Percentiles rank a stretch among this genome's conserved stretches.
Evolutionary conservation across 2,888 invertebrate species (phyloP).

Genomic region (Oscheius sp.): DNA sequence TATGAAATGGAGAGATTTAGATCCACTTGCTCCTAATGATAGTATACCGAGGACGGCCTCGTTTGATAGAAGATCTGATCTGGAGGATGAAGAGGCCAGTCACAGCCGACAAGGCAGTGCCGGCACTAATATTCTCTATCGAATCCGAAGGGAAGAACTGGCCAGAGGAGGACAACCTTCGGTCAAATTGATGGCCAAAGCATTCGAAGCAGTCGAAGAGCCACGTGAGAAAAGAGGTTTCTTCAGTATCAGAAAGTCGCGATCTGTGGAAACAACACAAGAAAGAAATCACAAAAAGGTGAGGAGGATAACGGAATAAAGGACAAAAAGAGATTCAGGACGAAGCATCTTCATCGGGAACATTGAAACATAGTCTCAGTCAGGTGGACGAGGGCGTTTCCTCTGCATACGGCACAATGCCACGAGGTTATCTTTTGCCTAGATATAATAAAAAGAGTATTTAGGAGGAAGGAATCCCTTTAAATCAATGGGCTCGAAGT

Average conservation of each 20-base stretch:
- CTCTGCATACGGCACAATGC: constrained; percentile 55
- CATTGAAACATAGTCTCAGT: constrained; percentile 50
- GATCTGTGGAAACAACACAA: constrained; percentile 67
- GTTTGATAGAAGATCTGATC: constrained; percentile 42
- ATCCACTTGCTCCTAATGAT: constrained; percentile 42
- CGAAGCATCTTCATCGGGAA: constrained; percentile 7
- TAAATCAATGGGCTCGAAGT: constrained; percentile 67
- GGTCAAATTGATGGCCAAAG: constrained; percentile 66
- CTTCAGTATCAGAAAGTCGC: constrained; percentile 69
- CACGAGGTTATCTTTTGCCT: constrained; percentile 42
- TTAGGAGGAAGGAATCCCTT: constrained; percentile 58
- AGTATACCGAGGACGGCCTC: constrained; percentile 39
- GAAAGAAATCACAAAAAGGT: constrained; percentile 44
- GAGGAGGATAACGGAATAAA: neutral
- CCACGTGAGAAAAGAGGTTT: constrained; percentile 59
- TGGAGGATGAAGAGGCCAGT: constrained; percentile 31
- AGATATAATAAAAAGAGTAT: neutral
- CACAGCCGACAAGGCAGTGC: constrained; percentile 33
- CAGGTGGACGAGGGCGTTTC: constrained; percentile 52
- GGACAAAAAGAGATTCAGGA: constrained; percentile 4
- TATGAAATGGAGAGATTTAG: neutral
- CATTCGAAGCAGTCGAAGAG: constrained; percentile 70
- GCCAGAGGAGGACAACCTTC: constrained; percentile 70
- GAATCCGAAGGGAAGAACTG: constrained; percentile 70
- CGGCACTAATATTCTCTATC: constrained; percentile 71